Percentiles rank a stretch among this genome's conserved stretches.
These are phyloP conservation scores for Drosophila navojoa DNA, from an alignment of 1,140 invertebrate species.

Conservation along the genomic window DNA sequence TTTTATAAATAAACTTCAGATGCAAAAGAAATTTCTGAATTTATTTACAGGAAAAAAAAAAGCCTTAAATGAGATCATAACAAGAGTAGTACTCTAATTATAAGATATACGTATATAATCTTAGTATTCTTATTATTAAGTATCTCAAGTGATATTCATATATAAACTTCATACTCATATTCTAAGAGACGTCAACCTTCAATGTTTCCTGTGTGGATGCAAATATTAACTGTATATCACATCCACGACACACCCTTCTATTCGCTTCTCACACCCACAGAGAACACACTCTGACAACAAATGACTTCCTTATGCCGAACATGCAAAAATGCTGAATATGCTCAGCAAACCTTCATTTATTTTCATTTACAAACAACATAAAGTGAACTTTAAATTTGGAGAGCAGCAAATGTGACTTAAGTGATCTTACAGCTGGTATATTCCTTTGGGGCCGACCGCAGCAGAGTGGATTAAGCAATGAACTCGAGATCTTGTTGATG, in stretches of 20 bases:
- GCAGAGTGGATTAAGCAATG: slow-evolving; percentile 42
- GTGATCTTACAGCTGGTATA: slow-evolving; percentile 28
- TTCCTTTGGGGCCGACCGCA: slow-evolving; percentile 28
- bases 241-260: neutral
- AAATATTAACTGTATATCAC: no score
- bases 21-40: no score
- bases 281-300: neutral
- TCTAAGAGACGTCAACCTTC: no score
- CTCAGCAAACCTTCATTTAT: slow-evolving; percentile 53
- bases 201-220: no score
- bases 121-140: no score
- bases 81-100: no score
- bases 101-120: no score
- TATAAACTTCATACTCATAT: no score
- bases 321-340: slow-evolving; percentile 29
- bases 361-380: slow-evolving; percentile 41
- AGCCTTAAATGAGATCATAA: no score
- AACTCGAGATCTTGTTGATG: slow-evolving; percentile 7
- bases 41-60: no score
- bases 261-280: neutral
- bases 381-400: slow-evolving; percentile 8
- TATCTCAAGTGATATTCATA: no score
- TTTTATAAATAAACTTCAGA: no score
- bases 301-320: slow-evolving; percentile 46
- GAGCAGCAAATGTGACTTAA: slow-evolving; percentile 13